A percentile compares a stretch with the other conserved stretches of the same genome.
phyloP scores from a whole-genome alignment of 2,113 vertebrate genomes.

The Clarias magur region DNA sequence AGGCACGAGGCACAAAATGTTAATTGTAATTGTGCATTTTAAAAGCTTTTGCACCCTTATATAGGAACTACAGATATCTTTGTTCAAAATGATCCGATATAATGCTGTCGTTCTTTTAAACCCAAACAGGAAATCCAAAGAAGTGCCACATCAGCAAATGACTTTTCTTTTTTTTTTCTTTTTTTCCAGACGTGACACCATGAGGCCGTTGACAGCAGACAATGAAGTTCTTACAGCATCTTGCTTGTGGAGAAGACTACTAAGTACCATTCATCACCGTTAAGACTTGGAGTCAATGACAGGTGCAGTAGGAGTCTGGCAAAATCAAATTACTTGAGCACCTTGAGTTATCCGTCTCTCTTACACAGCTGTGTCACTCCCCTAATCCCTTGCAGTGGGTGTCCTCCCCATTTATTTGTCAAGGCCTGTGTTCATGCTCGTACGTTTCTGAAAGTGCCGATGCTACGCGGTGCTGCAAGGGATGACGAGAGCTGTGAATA shows the following conservation, averaged over 20 bases:
- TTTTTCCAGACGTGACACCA: not conserved
- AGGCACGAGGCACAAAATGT: not conserved
- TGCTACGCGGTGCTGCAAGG: conserved; percentile 44
- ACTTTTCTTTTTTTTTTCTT: not conserved
- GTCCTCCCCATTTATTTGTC: conserved; percentile 61
- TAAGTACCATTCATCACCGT: conserved; percentile 37
- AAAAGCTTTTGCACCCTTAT: not conserved
- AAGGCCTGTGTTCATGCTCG: conserved; percentile 55
- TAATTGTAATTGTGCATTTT: not conserved
- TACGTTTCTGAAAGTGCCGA: conserved; percentile 61
- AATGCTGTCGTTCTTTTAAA: not conserved
- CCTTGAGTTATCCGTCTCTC: conserved; percentile 35
- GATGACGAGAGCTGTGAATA: conserved; percentile 61
- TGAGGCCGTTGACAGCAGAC: conserved; percentile 32
- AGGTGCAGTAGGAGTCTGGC: conserved; percentile 50
- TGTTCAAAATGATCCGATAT: not conserved
- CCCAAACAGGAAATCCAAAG: conserved; percentile 1
- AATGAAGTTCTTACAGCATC: conserved; percentile 23
- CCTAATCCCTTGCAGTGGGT: conserved; percentile 56
- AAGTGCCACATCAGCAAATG: not conserved
- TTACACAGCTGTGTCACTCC: conserved; percentile 30
- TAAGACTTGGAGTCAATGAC: conserved; percentile 44
- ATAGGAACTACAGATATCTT: not conserved
- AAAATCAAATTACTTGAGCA: conserved; percentile 48
- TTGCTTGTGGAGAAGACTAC: conserved; percentile 30